A percentile compares a stretch with the other conserved stretches of the same genome.
Conservation (phyloP, 2,888 invertebrate species). For the Pogonocherus hispidulus region DNA sequence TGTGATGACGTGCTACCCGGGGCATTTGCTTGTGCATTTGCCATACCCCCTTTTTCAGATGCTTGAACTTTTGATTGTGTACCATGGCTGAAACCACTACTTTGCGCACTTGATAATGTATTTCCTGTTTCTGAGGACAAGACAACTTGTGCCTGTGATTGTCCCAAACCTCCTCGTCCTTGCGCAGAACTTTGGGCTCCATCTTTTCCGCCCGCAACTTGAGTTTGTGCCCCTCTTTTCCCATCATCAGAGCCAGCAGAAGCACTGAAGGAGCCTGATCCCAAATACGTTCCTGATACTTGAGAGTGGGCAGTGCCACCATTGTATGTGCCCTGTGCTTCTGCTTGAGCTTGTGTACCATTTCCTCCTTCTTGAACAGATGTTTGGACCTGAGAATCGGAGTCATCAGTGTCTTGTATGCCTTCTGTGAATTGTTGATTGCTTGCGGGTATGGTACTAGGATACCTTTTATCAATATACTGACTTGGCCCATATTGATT, state of each 20-base stretch:
- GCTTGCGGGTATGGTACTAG: conserved; percentile 3
- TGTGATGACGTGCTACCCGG: conserved; percentile 89
- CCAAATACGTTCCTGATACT: conserved; percentile 84
- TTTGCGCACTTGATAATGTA: conserved; percentile 82
- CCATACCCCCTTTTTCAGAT: conserved; percentile 85
- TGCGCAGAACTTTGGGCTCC: conserved; percentile 84
- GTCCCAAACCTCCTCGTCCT: conserved; percentile 80
- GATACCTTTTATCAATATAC: conserved; percentile 21
- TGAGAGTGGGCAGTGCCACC: conserved; percentile 86
- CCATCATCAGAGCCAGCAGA: conserved; percentile 85
- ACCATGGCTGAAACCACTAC: conserved; percentile 82
- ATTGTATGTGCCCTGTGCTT: conserved; percentile 82
- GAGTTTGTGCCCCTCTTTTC: conserved; percentile 79
- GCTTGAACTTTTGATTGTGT: conserved; percentile 86
- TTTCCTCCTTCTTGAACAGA: conserved; percentile 72
- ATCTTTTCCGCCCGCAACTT: conserved; percentile 80
- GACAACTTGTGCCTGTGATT: conserved; percentile 84
- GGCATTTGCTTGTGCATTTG: conserved; percentile 88
- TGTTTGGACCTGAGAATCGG: conserved; percentile 82
- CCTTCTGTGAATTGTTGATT: conserved; percentile 8
- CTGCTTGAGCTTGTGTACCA: conserved; percentile 82
- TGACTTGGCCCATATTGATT: background rate
- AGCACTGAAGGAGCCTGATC: conserved; percentile 85
- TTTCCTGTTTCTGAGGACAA: conserved; percentile 83
- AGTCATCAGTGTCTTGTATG: conserved; percentile 70